Evolutionary conservation across 1,140 invertebrate species (phyloP), one percentile per base, ranked within the genome.

Genomic region (Drosophila willistoni): DNA sequence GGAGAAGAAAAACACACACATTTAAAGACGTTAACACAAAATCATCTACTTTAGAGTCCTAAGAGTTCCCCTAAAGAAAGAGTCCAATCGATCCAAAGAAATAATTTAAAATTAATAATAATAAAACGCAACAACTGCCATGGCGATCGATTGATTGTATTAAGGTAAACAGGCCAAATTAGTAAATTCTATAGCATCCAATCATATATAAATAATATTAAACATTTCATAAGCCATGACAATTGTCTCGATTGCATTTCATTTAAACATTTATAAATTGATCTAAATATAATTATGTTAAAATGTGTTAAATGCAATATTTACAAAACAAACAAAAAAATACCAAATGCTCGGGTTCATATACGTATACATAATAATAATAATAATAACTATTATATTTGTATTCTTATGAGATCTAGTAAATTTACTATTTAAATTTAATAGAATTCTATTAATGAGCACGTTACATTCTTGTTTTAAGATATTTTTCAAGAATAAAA

Each of bases 261-360:
- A 41, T 66, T 29, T 42, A 60, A 36, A 36, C 29, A 29, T 29
- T 29, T 14, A 65, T 19, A 39, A 14, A 57, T 57, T 54, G 7
- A 47, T 70, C 29, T 39, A 64, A 7, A 41, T 22, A 57, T 56
- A 59, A 14, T 36, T 59, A 36, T 19, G 56, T 73, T 73, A n/a
- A 39, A 12, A 36, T 51, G 44, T 51, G 44, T 51, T 51, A 22
- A 51, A 19, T 51, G 44, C 44, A 51, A 51, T 51, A 51, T 51
- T 51, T 51, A 51, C 44, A 51, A 51, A 17, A 29, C 25, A 29
- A 29, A 29, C 2, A 25, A 25, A 22, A 22, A 25, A 25, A 25
- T 39, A 34, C 57, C 57, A 19, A 59, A 36, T 36, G 29, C 56
- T 13, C 33, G 12, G n/a, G 33, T 39, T 36, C 33, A 14, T 17